These are phyloP conservation scores for Exaiptasia diaphana DNA, from an alignment of 64 coral and sea anemone genomes.

Conservation along the genomic window DNA sequence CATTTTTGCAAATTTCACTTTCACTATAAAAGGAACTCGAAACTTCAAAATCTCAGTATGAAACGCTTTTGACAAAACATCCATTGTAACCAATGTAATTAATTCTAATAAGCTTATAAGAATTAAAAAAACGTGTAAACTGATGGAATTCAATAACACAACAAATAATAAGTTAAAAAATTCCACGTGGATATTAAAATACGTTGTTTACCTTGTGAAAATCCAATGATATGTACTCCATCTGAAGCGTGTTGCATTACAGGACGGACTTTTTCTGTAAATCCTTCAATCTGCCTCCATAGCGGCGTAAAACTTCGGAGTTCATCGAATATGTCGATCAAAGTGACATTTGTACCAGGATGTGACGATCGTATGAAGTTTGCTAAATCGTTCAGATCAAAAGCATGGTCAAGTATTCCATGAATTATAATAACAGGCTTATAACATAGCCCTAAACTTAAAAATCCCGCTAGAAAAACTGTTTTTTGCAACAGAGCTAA, in stretches of 20 bases:
- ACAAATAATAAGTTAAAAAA: too few species aligned
- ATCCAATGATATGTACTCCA: conserved; percentile 92
- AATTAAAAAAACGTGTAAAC: too few species aligned
- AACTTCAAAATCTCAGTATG: too few species aligned
- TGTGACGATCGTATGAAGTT: conserved; percentile 74
- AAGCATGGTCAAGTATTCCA: conserved; percentile 88
- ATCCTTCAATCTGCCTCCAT: conserved; percentile 73
- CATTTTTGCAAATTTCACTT: too few species aligned
- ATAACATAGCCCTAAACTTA: conserved; percentile 34
- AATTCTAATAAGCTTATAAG: too few species aligned
- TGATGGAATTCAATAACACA: too few species aligned
- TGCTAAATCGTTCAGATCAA: conserved; percentile 74
- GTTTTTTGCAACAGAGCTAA: too few species aligned
- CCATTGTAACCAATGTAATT: too few species aligned
- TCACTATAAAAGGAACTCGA: too few species aligned
- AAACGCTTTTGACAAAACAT: too few species aligned
- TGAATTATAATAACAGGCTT: conserved; percentile 95
- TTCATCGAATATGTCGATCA: conserved; percentile 71
- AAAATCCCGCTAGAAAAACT: not conserved
- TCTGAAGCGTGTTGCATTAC: conserved; percentile 70
- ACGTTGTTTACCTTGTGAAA: conserved; percentile 99
- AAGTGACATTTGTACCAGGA: conserved; percentile 82
- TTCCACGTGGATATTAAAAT: too few species aligned
- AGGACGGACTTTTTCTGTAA: conserved; percentile 48
- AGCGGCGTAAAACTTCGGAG: conserved; percentile 61